Evolutionary conservation across 2,888 invertebrate species (phyloP).

Genomic region (Drosophila prolongata): DNA sequence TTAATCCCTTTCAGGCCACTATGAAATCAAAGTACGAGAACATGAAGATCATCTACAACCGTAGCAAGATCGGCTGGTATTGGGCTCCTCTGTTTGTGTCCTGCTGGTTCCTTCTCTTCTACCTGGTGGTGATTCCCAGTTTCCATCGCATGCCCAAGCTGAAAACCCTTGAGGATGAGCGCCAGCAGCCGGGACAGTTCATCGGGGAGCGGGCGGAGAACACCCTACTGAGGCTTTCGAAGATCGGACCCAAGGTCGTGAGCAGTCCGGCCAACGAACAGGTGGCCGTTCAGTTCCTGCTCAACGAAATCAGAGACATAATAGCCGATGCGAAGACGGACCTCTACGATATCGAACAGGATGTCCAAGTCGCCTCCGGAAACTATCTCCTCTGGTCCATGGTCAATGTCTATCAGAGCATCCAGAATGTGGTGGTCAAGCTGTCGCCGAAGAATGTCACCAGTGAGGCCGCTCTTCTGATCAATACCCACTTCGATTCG

Average conservation of each 20-base stretch:
- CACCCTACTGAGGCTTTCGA: slow-evolving; percentile 87
- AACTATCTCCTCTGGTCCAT: slow-evolving; percentile 80
- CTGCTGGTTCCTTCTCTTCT: slow-evolving; percentile 82
- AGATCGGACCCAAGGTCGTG: slow-evolving; percentile 89
- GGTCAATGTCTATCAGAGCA: slow-evolving; percentile 82
- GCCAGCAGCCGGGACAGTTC: slow-evolving; percentile 85
- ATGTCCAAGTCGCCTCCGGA: slow-evolving; percentile 82
- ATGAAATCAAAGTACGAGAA: slow-evolving; percentile 84
- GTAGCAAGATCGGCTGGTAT: slow-evolving; percentile 83
- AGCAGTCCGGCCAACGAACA: slow-evolving; percentile 91
- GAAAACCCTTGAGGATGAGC: slow-evolving; percentile 74
- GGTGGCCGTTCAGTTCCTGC: slow-evolving; percentile 86
- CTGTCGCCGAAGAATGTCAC: slow-evolving; percentile 70
- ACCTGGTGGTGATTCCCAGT: slow-evolving; percentile 76
- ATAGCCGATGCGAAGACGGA: slow-evolving; percentile 66
- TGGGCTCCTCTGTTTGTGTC: slow-evolving; percentile 82
- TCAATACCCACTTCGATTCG: slow-evolving; percentile 97
- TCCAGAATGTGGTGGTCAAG: slow-evolving; percentile 83
- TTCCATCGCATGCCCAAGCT: slow-evolving; percentile 76
- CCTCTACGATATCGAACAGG: slow-evolving; percentile 79
- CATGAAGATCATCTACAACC: slow-evolving; percentile 83
- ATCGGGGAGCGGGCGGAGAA: slow-evolving; percentile 89
- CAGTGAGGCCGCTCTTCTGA: slow-evolving; percentile 84
- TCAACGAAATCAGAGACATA: slow-evolving; percentile 77
- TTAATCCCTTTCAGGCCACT: slow-evolving; percentile 34